phyloP scores from a whole-genome alignment of 2,888 invertebrate genomes.

The Epinotia brunnichana region DNA sequence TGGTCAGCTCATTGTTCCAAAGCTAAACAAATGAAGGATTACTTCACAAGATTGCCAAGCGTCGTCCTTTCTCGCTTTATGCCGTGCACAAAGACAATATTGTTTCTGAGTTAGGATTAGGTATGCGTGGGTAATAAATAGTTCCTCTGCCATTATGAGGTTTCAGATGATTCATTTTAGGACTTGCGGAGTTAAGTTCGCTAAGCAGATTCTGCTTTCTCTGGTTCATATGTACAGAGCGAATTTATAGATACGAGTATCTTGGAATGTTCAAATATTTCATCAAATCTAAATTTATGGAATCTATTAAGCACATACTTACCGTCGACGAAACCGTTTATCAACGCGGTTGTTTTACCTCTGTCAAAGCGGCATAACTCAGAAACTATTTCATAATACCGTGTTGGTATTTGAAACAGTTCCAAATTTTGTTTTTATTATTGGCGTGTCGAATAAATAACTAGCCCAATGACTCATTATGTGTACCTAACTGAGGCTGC shows the following conservation, averaged over 20 bases:
- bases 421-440: not conserved
- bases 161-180: constrained; percentile 28
- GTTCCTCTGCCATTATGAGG: constrained; percentile 27
- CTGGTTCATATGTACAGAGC: not conserved
- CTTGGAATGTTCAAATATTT: not conserved
- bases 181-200: constrained; percentile 13
- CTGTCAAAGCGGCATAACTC: not conserved
- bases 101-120: constrained; percentile 59
- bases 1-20: constrained; percentile 59
- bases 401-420: not conserved
- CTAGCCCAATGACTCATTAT: too few species aligned
- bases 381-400: not conserved
- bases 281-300: too few species aligned
- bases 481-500: too few species aligned
- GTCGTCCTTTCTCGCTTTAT: constrained; percentile 66
- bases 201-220: not conserved
- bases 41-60: constrained; percentile 61
- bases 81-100: constrained; percentile 66
- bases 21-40: constrained; percentile 51
- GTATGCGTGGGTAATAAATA: constrained; percentile 47
- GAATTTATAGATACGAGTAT: not conserved
- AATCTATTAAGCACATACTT: not conserved
- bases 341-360: not conserved
- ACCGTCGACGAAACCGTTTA: not conserved
- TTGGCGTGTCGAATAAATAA: too few species aligned